Conservation (phyloP, 2,888 invertebrate species). For the Chironomus riparius region DNA sequence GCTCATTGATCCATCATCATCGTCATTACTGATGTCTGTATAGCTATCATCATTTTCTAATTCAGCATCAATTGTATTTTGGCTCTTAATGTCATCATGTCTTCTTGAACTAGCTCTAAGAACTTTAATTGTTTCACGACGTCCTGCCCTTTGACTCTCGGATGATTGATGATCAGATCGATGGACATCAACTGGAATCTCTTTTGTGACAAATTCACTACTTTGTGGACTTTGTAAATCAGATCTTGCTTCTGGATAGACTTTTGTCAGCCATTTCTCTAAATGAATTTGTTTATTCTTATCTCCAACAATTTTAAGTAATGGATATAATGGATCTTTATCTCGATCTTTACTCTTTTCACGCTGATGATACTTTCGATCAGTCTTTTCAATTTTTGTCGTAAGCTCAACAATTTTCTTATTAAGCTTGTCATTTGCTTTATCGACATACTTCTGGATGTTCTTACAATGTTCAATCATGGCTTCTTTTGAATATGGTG, state of each 20-base stretch:
- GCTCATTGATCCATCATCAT: background rate
- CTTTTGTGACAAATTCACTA: background rate
- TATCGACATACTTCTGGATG: conserved; percentile 53
- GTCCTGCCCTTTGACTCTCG: background rate
- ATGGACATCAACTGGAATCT: conserved; percentile 2
- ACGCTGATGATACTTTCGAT: background rate
- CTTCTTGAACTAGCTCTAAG: background rate
- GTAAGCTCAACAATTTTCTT: conserved; percentile 52
- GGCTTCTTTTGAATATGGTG: conserved; percentile 80
- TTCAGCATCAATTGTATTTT: background rate
- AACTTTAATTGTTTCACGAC: background rate
- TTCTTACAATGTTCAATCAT: conserved; percentile 63
- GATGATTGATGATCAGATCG: background rate
- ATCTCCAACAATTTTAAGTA: conserved; percentile 11
- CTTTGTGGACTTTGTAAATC: background rate
- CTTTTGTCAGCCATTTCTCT: background rate
- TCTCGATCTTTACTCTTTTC: conserved; percentile 41
- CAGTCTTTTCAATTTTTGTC: conserved; percentile 33
- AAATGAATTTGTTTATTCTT: conserved; percentile 17
- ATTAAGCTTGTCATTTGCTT: conserved; percentile 69
- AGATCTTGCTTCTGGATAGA: conserved; percentile 5
- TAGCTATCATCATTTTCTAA: conserved; percentile 19
- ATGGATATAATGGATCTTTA: conserved; percentile 10
- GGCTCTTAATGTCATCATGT: background rate
- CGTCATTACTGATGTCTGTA: conserved; percentile 8